Base-by-base conservation (phyloP, 2,888 invertebrate genomes). In the Protula sp. region DNA sequence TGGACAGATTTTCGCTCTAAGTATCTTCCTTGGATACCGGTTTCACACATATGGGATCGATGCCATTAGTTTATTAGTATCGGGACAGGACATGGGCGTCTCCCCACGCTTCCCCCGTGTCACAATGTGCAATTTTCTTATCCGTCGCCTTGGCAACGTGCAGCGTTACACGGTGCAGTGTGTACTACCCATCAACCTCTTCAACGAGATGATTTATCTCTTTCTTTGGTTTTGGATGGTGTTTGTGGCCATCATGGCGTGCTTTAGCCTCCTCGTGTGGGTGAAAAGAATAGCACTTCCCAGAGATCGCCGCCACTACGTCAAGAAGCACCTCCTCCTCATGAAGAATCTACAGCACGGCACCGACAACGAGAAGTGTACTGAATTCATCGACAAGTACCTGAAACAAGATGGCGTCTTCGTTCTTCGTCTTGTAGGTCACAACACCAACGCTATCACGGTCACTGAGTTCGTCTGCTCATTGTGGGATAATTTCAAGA, bases 201-300 rank as follows among this genome's bases (percentile, higher is more conserved):
- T 65, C 59, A 65, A 65, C 47, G 65, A 65, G 66, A 79, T 78
- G 70, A 79, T 79, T 57, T 79, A 76, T 66, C 78, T 78, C 64
- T 83, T 83, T 74, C 73, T 83, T 54, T 83, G 83, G 83, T 65
- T 82, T 73, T 83, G 83, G 83, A 73, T 83, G 55, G 75, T 83
- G 30, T 74, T 82, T 47, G 81, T 83, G 22, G 76, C 78, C 51
- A 67, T 78, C 47, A 71, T 80, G 61, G 82, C 81, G 63, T 67
- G 77, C 47, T 70, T 75, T 66, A 80, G 77, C 67, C 76, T 83
- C 60, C 64, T 82, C 61, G 75, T 78, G 63, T 83, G 83, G 83
- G 65, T 75, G 58, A 74, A 65, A 19, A 28, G 64, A 9, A 53
- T 48, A 24, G 47, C 54, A 9, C 61, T 64, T 56, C 54, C 55